Percentiles rank a stretch among this genome's conserved stretches.
Conservation (phyloP, 2,888 invertebrate genomes). For the Drosophila sordidula region DNA sequence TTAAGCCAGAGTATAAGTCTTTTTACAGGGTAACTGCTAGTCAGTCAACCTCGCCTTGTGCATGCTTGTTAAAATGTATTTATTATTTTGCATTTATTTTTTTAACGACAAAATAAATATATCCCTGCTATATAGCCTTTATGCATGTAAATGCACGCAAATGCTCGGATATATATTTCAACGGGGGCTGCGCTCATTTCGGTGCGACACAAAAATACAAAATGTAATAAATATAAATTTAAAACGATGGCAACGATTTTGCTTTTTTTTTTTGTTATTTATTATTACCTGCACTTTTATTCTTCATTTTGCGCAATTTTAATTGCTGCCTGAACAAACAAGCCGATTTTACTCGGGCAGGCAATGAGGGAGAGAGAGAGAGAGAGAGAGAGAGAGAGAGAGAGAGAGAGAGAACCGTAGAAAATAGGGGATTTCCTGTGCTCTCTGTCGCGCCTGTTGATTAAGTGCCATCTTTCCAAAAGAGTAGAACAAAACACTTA, state of each 20-base stretch:
- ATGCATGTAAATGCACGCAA: conserved; percentile 17
- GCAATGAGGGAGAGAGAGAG: background rate
- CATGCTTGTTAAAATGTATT: conserved; percentile 4
- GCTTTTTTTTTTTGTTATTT: conserved; percentile 2
- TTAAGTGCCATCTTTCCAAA: conserved; percentile 1
- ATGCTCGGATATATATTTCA: conserved; percentile 18
- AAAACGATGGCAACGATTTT: conserved; percentile 13
- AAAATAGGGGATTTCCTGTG: too few relatives aligned
- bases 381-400: background rate
- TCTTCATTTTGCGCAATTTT: conserved; percentile 40
- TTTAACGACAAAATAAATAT: conserved; percentile 43
- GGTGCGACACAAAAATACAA: conserved; percentile 39
- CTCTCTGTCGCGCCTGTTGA: background rate
- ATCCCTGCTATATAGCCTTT: conserved; percentile 4
- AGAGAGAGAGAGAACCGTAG: background rate
- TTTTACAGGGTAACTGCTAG: background rate
- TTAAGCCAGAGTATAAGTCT: too few relatives aligned
- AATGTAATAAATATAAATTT: conserved; percentile 57
- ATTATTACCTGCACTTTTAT: conserved; percentile 40
- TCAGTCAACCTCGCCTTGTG: background rate
- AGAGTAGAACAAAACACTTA: background rate
- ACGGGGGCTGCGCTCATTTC: conserved; percentile 39
- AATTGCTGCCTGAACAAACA: conserved; percentile 29
- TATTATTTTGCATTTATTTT: conserved; percentile 8
- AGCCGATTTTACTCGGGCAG: background rate